Conservation (phyloP, 2,113 vertebrate genomes). For the Bubo blakistoni region DNA sequence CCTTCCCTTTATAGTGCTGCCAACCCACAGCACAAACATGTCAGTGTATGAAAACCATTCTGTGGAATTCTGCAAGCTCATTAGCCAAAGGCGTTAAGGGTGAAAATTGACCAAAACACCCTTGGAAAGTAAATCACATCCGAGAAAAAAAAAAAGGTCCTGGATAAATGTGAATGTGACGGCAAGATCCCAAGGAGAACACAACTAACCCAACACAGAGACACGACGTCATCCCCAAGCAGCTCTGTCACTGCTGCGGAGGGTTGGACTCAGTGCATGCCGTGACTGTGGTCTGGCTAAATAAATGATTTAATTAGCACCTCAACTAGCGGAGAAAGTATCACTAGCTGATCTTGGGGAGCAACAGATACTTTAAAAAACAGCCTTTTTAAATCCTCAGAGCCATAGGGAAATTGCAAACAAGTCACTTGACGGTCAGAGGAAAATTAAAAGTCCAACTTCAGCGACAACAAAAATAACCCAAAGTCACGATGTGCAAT, state of each 20-base stretch:
- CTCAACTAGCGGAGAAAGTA: not conserved
- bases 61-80: not conserved
- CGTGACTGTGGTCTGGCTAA: not conserved
- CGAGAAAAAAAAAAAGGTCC: not conserved
- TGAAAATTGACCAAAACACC: slow-evolving; percentile 18
- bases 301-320: not conserved
- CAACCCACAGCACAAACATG: not conserved
- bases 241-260: not conserved
- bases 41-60: not conserved
- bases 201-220: not conserved
- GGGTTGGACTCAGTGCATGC: accelerated
- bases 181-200: not conserved
- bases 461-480: slow-evolving; percentile 20
- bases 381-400: not conserved
- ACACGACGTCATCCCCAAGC: not conserved
- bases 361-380: not conserved
- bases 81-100: not conserved
- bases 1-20: slow-evolving; percentile 14
- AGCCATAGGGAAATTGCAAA: slow-evolving; percentile 1
- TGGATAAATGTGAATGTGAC: not conserved
- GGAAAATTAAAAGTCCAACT: slow-evolving; percentile 43
- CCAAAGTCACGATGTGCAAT: not conserved
- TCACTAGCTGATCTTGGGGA: not conserved
- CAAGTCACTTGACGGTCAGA: not conserved
- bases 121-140: not conserved